phyloP scores from a whole-genome alignment of 2,113 vertebrate genomes.

The Siphamia tubifer region DNA sequence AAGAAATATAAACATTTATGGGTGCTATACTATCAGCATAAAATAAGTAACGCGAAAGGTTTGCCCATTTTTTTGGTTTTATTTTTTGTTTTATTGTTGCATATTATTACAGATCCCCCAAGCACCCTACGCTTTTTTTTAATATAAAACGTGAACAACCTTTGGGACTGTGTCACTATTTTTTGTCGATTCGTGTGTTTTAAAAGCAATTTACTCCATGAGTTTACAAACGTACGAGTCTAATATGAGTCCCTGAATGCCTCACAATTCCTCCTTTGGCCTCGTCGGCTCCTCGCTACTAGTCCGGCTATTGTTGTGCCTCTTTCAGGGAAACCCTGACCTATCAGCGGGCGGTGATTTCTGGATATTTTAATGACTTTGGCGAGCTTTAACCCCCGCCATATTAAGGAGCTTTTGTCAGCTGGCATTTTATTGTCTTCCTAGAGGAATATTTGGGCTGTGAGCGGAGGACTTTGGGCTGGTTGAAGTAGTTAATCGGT shows the following conservation, averaged over 20 bases:
- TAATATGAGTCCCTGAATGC: conserved; percentile 37
- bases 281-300: conserved; percentile 51
- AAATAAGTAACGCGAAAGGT: no score
- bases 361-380: conserved; percentile 20
- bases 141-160: no score
- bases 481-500: conserved; percentile 55
- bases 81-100: no score
- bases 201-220: fast-evolving
- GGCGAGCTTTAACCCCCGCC: background rate
- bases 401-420: conserved; percentile 20
- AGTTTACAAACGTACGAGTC: background rate
- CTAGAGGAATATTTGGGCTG: background rate
- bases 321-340: conserved; percentile 39
- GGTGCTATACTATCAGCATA: no score
- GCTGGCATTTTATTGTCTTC: background rate
- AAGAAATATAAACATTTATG: background rate
- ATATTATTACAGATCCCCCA: no score
- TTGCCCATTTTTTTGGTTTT: no score
- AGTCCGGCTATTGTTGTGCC: conserved; percentile 69
- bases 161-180: background rate
- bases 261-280: conserved; percentile 57
- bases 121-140: no score
- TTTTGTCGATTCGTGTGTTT: no score
- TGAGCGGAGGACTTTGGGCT: conserved; percentile 41
- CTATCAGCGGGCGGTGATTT: conserved; percentile 32